Conservation (phyloP, 2,113 vertebrate genomes). For the Mustela lutreola region DNA sequence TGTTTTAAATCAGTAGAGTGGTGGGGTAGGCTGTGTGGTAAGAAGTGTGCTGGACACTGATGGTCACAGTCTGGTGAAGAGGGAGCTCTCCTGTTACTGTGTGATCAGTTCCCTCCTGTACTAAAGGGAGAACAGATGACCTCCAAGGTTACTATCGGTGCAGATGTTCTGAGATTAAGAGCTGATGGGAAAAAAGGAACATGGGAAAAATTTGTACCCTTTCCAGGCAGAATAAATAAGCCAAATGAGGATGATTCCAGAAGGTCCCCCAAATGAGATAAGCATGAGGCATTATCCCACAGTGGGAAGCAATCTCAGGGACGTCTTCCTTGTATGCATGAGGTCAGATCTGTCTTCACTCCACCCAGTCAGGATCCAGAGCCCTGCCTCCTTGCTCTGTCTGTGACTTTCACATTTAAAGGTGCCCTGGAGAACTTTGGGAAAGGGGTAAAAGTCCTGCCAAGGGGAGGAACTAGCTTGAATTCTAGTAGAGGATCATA, state of each 20-base stretch:
- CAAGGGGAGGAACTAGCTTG: conserved; percentile 72
- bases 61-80: not conserved
- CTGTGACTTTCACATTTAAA: conserved; percentile 33
- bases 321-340: not conserved
- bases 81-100: not conserved
- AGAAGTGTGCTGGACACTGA: not conserved
- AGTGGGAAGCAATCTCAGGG: not conserved
- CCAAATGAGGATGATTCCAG: not conserved
- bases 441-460: conserved; percentile 26
- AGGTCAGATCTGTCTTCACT: not conserved
- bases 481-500: conserved; percentile 79
- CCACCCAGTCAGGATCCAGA: not conserved
- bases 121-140: not conserved
- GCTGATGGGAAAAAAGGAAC: not conserved
- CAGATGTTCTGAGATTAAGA: not conserved
- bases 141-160: not conserved
- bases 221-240: not conserved
- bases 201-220: not conserved
- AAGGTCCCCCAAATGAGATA: not conserved
- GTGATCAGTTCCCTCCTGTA: not conserved
- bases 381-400: not conserved
- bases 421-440: conserved; percentile 46
- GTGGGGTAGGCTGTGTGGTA: not conserved
- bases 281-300: rapidly evolving
- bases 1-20: not conserved